phyloP scores from a whole-genome alignment of 2,113 vertebrate species.

The Felis chaus region DNA sequence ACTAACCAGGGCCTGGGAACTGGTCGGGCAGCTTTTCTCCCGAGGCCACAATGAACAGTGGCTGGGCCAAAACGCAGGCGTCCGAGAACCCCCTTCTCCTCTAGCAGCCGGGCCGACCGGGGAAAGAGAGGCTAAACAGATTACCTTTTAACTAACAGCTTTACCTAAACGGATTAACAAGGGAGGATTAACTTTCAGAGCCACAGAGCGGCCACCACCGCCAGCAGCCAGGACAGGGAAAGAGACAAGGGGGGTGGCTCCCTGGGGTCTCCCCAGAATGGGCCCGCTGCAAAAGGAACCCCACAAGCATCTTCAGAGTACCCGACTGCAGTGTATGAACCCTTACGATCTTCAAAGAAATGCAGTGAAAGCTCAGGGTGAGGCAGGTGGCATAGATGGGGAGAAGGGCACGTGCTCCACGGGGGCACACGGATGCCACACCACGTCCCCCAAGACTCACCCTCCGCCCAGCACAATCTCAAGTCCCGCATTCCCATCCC shows the following conservation, averaged over 20 bases:
- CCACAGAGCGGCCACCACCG: too few species aligned
- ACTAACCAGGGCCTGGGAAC: constrained; percentile 15
- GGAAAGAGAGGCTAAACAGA: background rate
- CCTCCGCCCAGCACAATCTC: background rate
- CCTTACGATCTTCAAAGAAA: background rate
- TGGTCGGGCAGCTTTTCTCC: constrained; percentile 39
- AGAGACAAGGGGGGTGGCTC: background rate
- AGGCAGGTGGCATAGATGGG: background rate
- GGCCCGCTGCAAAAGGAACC: background rate
- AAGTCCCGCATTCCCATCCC: background rate
- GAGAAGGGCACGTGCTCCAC: rapidly evolving
- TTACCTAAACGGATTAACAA: background rate
- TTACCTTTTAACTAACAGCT: constrained; percentile 37
- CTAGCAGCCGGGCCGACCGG: background rate
- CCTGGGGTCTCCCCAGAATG: background rate
- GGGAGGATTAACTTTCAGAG: background rate
- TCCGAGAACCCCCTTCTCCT: background rate
- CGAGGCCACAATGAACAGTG: background rate
- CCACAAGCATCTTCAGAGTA: background rate
- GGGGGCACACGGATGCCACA: background rate
- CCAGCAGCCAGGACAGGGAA: background rate
- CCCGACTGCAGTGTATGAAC: background rate
- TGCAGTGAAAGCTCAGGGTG: background rate
- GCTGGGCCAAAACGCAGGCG: background rate
- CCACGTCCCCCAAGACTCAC: background rate